Percentiles rank a stretch among this genome's conserved stretches.
Evolutionary conservation across 92 coral and sea anemone genomes (phyloP).

Genomic region (Porites cylindrica): DNA sequence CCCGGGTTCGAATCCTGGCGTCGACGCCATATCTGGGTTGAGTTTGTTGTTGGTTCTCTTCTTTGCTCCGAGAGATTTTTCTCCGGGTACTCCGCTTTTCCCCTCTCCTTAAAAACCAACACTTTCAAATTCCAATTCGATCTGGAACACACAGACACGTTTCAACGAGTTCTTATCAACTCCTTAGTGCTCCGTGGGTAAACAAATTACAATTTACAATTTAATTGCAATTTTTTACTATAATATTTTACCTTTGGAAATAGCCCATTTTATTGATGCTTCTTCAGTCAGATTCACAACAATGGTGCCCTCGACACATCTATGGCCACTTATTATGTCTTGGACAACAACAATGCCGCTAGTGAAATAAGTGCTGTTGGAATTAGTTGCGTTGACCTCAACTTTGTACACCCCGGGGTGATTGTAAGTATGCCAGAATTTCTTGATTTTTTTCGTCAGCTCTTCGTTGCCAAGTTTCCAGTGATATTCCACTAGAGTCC

Average conservation of each 20-base stretch:
- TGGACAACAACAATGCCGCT: conserved; percentile 54
- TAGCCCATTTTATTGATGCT: conserved; percentile 50
- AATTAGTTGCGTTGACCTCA: conserved; percentile 66
- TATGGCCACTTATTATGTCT: conserved; percentile 48
- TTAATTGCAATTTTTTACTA: not conserved
- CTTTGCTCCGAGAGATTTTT: too few species aligned
- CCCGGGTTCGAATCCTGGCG: too few species aligned
- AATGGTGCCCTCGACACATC: conserved; percentile 21
- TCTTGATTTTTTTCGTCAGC: not conserved
- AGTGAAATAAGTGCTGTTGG: conserved; percentile 56
- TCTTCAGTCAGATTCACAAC: conserved; percentile 66
- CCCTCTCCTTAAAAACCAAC: too few species aligned
- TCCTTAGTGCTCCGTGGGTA: too few species aligned
- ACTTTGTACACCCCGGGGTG: conserved; percentile 69
- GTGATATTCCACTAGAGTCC: conserved; percentile 58
- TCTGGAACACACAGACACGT: too few species aligned
- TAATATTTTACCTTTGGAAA: conserved; percentile 50
- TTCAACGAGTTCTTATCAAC: too few species aligned
- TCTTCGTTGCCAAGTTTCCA: conserved; percentile 80
- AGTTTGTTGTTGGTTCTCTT: too few species aligned
- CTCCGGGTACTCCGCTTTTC: too few species aligned
- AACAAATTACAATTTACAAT: too few species aligned
- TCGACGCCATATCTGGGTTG: too few species aligned
- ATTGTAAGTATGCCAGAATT: conserved; percentile 46
- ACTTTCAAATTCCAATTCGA: too few species aligned